Conservation (phyloP, 2,797 vertebrate genomes). For the Channallabes apus region DNA sequence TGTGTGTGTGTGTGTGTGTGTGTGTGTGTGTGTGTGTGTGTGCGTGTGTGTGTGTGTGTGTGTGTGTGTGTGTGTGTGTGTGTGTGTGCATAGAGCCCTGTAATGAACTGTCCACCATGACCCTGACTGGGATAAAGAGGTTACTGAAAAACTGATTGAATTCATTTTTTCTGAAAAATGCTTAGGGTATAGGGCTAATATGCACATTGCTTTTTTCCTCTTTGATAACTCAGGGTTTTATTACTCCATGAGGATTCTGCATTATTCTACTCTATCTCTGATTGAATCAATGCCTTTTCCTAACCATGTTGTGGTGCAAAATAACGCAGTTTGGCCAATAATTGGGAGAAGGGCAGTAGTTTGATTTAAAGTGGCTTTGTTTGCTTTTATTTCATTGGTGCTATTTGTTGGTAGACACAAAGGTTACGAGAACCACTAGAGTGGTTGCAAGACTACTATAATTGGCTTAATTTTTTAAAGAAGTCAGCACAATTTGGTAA, state of each 20-base stretch:
- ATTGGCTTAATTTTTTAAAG: slow-evolving; percentile 6
- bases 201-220: neutral
- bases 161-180: slow-evolving; percentile 18
- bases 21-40: too few species aligned
- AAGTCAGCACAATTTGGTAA: neutral
- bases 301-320: slow-evolving; percentile 10
- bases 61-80: neutral
- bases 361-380: slow-evolving; percentile 14
- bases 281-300: neutral
- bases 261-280: neutral
- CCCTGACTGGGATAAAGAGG: neutral
- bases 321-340: neutral
- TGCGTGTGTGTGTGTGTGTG: neutral
- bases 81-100: neutral
- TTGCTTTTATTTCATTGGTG: slow-evolving; percentile 18
- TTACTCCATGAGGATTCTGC: neutral
- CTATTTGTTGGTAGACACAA: neutral
- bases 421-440: neutral
- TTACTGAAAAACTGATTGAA: neutral
- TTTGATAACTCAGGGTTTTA: neutral
- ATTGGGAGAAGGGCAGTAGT: neutral
- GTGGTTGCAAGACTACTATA: neutral
- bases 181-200: neutral
- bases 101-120: neutral
- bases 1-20: too few species aligned